Conservation (phyloP, 2,113 vertebrate genomes). For the Panurus biarmicus region DNA sequence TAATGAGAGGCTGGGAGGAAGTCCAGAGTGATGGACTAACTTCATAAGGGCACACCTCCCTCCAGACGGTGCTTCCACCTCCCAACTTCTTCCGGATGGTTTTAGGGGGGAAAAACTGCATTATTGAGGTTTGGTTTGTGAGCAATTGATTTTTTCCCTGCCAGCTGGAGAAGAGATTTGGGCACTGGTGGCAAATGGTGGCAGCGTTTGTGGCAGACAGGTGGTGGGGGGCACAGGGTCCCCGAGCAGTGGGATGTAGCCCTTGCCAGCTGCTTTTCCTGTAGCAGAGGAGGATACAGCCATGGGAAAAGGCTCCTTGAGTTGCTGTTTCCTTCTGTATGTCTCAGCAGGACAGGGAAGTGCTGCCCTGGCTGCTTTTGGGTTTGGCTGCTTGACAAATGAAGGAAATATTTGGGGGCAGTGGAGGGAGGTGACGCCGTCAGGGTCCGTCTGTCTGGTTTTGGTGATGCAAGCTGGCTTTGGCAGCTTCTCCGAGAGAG, state of each 20-base stretch:
- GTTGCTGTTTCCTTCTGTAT: neutral
- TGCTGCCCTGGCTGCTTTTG: neutral
- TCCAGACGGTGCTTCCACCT: neutral
- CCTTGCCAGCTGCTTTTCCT: neutral
- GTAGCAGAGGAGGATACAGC: neutral
- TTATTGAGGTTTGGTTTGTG: neutral
- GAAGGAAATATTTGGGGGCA: slow-evolving; percentile 2
- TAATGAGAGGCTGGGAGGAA: neutral
- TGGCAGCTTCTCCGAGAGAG: neutral
- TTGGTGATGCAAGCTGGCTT: neutral
- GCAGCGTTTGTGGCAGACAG: neutral
- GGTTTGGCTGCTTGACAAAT: neutral
- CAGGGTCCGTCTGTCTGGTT: neutral
- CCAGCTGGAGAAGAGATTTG: neutral
- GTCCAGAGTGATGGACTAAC: neutral
- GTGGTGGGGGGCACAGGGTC: neutral
- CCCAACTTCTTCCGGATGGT: rapidly evolving
- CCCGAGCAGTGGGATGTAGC: rapidly evolving
- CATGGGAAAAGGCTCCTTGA: neutral
- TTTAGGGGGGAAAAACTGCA: neutral
- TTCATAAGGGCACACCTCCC: neutral
- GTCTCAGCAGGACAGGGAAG: neutral
- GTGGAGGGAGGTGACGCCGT: neutral
- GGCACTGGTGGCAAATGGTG: rapidly evolving
- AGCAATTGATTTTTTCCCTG: neutral